Evolutionary conservation across 2,113 vertebrate species (phyloP), one percentile per base, ranked within the genome.

Genomic region (Struthio camelus): DNA sequence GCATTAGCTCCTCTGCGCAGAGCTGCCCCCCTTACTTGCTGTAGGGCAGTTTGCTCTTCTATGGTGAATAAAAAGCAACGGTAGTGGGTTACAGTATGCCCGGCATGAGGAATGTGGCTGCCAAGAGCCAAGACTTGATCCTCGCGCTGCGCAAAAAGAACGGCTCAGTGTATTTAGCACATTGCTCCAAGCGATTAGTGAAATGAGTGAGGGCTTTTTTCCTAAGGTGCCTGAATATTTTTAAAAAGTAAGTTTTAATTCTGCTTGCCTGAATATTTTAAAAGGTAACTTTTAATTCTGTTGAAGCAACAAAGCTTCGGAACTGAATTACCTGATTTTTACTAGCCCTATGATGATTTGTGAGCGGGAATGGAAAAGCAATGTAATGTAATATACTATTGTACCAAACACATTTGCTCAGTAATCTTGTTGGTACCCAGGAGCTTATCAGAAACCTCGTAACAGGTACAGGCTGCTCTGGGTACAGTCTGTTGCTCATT

Each of bases 101-200:
- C 0, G 62, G 94, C 87, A 95, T 80, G 89, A 96, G 59, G 65
- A 84, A 87, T 3, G 17, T 66, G 71, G 42, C 78, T 96, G 96
- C 95, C 96, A 94, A 93, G 96, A 91, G 62, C 27, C 11, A 81
- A 87, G 71, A 78, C 78, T 89, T 83, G 91, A 89, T 69, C 93
- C 91, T 73, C 1, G 1, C 4, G 36, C 67, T 95, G 93, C 91
- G 85, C 93, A 87, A 89, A 94, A 91, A 94, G 95, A 96, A 92
- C 7, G 0, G 83, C 93, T 96, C 93, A 80, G 77, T 91, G 77
- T 85, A 62, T 81, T 93, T 85, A 95, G 85, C 67, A 66, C 75
- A 46, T 80, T 93, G 85, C 90, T 93, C 82, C 53, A 70, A 92
- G 87, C 85, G 79, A 92, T 90, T 96, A 95, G 85, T 87, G 73